A percentile compares a stretch with the other conserved stretches of the same genome.
These are phyloP conservation scores for Harlomillsia oculata DNA, from an alignment of 1,140 invertebrate species.

Conservation along the genomic window DNA sequence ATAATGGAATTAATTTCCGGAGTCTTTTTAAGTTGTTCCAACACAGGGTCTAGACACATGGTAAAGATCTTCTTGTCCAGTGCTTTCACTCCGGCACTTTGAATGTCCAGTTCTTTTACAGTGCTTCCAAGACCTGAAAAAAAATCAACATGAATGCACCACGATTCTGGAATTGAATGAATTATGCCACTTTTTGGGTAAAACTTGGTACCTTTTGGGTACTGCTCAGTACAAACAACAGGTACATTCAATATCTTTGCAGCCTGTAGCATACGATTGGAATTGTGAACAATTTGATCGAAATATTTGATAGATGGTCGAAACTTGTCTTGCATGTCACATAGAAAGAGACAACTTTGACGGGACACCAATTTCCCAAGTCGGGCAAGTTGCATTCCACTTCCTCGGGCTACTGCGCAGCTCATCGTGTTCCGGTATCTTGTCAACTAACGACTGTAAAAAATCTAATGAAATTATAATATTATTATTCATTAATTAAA, in stretches of 20 bases:
- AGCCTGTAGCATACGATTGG: slow-evolving; percentile 46
- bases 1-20: slow-evolving; percentile 46
- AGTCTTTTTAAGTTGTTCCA: slow-evolving; percentile 18
- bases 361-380: too few species aligned
- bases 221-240: slow-evolving; percentile 57
- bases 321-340: slow-evolving; percentile 61
- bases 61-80: slow-evolving; percentile 52
- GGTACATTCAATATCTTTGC: slow-evolving; percentile 51
- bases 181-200: slow-evolving; percentile 10
- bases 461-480: too few species aligned
- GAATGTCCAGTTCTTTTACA: slow-evolving; percentile 50
- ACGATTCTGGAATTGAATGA: too few species aligned
- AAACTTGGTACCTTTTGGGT: slow-evolving; percentile 47
- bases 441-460: too few species aligned
- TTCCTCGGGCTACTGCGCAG: too few species aligned
- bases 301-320: slow-evolving; percentile 51
- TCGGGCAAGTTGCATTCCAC: too few species aligned
- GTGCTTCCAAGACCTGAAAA: slow-evolving; percentile 51
- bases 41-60: slow-evolving; percentile 28
- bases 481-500: too few species aligned
- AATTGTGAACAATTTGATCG: slow-evolving; percentile 48
- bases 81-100: slow-evolving; percentile 39
- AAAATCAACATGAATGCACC: too few species aligned
- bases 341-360: slow-evolving; percentile 49
- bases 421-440: too few species aligned